These are phyloP conservation scores for Australoheros scitulus DNA, from an alignment of 2,113 vertebrate species.

Conservation along the genomic window DNA sequence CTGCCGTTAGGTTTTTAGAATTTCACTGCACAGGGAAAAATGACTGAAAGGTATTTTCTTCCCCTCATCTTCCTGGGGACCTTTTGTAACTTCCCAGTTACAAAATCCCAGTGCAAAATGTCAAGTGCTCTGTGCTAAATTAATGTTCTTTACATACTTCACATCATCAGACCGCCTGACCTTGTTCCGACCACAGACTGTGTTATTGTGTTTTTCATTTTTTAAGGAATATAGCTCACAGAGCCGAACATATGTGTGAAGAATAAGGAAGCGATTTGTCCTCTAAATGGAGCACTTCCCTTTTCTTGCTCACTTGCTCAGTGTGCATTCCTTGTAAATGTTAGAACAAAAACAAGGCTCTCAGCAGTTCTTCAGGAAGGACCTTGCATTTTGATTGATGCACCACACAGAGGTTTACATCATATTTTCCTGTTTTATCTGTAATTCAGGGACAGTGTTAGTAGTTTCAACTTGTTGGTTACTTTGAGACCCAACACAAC, in stretches of 20 bases:
- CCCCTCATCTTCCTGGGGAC: background rate
- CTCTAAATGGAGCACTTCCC: slow-evolving; percentile 59
- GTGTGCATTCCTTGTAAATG: background rate
- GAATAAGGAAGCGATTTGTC: slow-evolving; percentile 72
- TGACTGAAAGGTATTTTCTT: background rate
- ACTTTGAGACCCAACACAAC: background rate
- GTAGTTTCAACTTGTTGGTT: background rate
- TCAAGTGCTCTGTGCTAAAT: background rate
- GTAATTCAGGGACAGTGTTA: background rate
- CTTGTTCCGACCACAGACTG: background rate
- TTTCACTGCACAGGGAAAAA: background rate
- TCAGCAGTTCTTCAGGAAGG: background rate
- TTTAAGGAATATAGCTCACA: background rate
- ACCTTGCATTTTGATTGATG: background rate
- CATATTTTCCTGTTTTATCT: slow-evolving; percentile 3
- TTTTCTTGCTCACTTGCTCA: slow-evolving; percentile 43
- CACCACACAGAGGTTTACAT: background rate
- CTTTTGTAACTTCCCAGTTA: background rate
- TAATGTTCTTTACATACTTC: background rate
- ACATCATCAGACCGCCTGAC: background rate
- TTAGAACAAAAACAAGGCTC: background rate
- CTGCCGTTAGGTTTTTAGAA: background rate
- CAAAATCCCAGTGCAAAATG: background rate
- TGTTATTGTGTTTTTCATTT: background rate
- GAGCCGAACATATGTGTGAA: slow-evolving; percentile 10